A percentile compares a stretch with the other conserved stretches of the same genome.
Conservation (phyloP, 2,888 invertebrate species). For the Caenorhabditis zanzibari region DNA sequence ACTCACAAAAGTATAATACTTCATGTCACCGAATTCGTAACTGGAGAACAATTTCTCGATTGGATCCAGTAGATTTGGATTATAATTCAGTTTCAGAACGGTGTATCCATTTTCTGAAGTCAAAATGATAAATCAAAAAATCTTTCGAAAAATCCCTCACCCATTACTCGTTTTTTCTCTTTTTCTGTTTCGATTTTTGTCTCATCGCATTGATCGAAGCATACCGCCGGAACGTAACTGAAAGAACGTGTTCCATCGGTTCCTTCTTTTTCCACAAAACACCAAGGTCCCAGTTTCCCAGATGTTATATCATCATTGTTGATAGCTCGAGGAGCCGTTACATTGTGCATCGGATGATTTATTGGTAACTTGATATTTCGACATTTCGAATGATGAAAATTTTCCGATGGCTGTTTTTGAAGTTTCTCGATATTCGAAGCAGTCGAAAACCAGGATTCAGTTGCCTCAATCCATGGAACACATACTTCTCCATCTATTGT, state of each 20-base stretch:
- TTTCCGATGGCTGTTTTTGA: slow-evolving; percentile 22
- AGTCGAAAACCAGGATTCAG: slow-evolving; percentile 31
- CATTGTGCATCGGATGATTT: slow-evolving; percentile 23
- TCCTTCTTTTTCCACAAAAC: slow-evolving; percentile 32
- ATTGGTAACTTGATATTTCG: slow-evolving; percentile 9
- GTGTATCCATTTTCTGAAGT: slow-evolving; percentile 36
- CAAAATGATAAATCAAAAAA: not conserved
- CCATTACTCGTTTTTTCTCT: slow-evolving; percentile 10
- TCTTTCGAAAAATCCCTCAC: not conserved
- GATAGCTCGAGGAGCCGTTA: not conserved
- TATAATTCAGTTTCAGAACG: slow-evolving; percentile 38
- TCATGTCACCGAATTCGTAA: slow-evolving; percentile 32
- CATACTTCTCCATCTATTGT: slow-evolving; percentile 30
- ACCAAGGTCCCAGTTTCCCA: slow-evolving; percentile 43
- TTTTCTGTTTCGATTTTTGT: slow-evolving; percentile 7
- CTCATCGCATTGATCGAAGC: slow-evolving; percentile 41
- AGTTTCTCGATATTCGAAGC: slow-evolving; percentile 20
- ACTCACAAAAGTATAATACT: slow-evolving; percentile 42
- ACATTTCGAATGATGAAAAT: slow-evolving; percentile 48
- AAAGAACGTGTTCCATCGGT: slow-evolving; percentile 2
- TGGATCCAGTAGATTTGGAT: slow-evolving; percentile 37
- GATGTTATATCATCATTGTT: slow-evolving; percentile 3
- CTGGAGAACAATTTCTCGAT: slow-evolving; percentile 39
- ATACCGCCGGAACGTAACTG: slow-evolving; percentile 17
- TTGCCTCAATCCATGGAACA: slow-evolving; percentile 39